These are phyloP conservation scores for Choloepus didactylus DNA, from an alignment of 2,797 vertebrate genomes.

Conservation along the genomic window DNA sequence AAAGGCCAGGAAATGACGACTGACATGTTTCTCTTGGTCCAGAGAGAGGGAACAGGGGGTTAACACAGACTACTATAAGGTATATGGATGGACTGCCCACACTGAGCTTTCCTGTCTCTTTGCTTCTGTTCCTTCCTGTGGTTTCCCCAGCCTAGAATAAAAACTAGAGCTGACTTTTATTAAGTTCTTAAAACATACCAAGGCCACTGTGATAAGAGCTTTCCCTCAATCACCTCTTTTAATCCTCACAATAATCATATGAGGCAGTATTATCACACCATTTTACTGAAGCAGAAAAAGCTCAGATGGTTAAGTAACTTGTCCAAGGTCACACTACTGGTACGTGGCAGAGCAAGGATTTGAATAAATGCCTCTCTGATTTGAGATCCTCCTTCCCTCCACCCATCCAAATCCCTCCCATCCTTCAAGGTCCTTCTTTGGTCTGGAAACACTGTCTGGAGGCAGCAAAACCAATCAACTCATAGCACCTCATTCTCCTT, in stretches of 20 bases:
- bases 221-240: not conserved
- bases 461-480: not conserved
- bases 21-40: not conserved
- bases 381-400: not conserved
- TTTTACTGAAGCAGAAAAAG: slow-evolving; percentile 54
- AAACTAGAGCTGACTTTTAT: slow-evolving; percentile 4
- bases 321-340: not conserved
- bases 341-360: slow-evolving; percentile 17
- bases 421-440: not conserved
- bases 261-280: not conserved
- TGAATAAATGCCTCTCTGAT: slow-evolving; percentile 1
- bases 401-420: not conserved
- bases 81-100: not conserved
- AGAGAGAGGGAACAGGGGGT: not conserved
- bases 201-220: not conserved
- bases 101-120: not conserved
- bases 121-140: not conserved
- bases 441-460: slow-evolving; percentile 30
- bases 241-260: slow-evolving; percentile 41
- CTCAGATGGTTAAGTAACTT: not conserved
- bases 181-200: slow-evolving; percentile 11
- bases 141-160: not conserved
- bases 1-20: not conserved
- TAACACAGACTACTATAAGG: not conserved
- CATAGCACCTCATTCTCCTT: not conserved